Base-by-base conservation (phyloP, 2,888 invertebrate species). In the Agrotis clavis region DNA sequence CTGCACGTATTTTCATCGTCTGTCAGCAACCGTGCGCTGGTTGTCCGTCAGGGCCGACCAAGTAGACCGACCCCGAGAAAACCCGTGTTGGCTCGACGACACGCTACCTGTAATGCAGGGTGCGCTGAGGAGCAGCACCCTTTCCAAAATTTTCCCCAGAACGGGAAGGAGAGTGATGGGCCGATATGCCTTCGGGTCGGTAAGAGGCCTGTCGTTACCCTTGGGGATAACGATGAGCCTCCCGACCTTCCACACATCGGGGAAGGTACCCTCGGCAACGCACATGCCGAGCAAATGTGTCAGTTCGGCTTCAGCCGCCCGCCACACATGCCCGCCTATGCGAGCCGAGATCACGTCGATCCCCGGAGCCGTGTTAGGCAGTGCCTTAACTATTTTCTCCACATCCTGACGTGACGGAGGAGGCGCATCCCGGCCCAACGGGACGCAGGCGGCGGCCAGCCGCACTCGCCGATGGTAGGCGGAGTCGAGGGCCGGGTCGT, bases 81-180 rank as follows among this genome's bases (percentile, higher is more conserved):
- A 91, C 0, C 91, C 90, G 51, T 88, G 87, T 79, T 92, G 90
- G 41, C 51, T 16, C 0, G 50, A 21, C 0, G 87, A 87, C 0
- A 86, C 62, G 0, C 71, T 60, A 0, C 71, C 6, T 4, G 25
- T 1, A 57, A 75, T 1, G 2, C 19, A 0, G 0, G 87, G 83
- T 0, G 88, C 85, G 19, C 88, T 77, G 0, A 0, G 0, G 0
- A 88, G 4, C 0, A 90, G 72, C 0, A 88, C 51, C 51, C 51
- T 51, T 51, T 51, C 53, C 21, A 53, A 6, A 11, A 21, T 2
- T 21, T 53, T 53, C 11, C 21, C 53, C 21, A 21, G 53, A 6
- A 53, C 21, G 11, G 53, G 2, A 14, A 53, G 53, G 6, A 53
- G 53, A 4, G 21, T 53, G 14, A 53, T 14, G 14, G 53, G 53